These are phyloP conservation scores for Agapostemon virescens DNA, from an alignment of 2,888 invertebrate species.

Conservation along the genomic window DNA sequence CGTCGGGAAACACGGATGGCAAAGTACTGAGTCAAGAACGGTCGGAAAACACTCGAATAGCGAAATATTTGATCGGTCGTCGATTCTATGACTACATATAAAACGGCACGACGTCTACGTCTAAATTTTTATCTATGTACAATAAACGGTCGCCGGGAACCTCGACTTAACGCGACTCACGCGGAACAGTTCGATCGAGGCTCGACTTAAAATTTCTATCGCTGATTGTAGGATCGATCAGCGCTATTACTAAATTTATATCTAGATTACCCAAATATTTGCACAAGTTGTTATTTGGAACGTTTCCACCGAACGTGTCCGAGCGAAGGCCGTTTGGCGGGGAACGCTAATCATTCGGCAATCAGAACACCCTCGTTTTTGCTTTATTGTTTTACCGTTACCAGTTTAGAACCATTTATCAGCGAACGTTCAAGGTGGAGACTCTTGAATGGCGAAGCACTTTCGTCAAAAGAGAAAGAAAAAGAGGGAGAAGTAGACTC, in stretches of 20 bases:
- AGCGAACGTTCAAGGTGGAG: background rate
- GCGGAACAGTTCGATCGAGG: constrained; percentile 27
- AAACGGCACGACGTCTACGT: constrained; percentile 62
- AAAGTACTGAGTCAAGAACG: constrained; percentile 46
- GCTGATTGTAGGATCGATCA: constrained; percentile 43
- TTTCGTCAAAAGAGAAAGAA: background rate
- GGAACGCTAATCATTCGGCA: constrained; percentile 1
- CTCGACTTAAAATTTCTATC: constrained; percentile 50
- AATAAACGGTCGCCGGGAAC: constrained; percentile 53
- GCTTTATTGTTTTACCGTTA: background rate
- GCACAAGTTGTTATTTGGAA: constrained; percentile 45
- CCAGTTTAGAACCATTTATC: constrained; percentile 26
- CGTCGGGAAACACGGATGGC: constrained; percentile 20
- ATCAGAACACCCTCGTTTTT: background rate
- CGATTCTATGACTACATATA: constrained; percentile 58
- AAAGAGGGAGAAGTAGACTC: background rate
- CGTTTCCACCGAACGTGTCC: constrained; percentile 14
- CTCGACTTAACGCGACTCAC: constrained; percentile 27
- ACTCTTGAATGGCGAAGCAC: constrained; percentile 21
- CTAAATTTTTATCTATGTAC: constrained; percentile 62
- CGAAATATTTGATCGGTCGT: constrained; percentile 41
- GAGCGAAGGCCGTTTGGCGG: background rate
- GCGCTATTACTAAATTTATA: constrained; percentile 57
- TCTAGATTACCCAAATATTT: constrained; percentile 55
- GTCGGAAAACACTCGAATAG: constrained; percentile 36